Evolutionary conservation across 2,113 vertebrate genomes (phyloP).

Genomic region (Elaphurus davidianus): DNA sequence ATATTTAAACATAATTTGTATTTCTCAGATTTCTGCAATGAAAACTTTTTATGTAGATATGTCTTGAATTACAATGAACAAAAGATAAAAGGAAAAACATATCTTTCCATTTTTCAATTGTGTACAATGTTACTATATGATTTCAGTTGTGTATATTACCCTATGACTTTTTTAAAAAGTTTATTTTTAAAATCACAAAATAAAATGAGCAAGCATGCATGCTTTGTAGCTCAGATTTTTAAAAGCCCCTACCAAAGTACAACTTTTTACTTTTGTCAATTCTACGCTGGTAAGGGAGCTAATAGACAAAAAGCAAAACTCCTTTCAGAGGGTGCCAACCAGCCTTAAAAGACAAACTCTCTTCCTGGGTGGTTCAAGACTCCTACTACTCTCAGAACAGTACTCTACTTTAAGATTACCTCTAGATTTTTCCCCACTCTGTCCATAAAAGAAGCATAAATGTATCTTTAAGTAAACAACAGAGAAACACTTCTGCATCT

Average conservation of each 20-base stretch:
- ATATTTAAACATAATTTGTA: background rate
- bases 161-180: background rate
- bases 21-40: background rate
- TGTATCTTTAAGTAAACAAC: background rate
- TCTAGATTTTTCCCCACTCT: background rate
- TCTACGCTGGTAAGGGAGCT: background rate
- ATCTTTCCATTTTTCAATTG: background rate
- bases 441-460: background rate
- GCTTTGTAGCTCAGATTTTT: background rate
- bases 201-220: background rate
- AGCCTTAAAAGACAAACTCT: background rate
- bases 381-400: background rate
- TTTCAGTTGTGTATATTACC: background rate
- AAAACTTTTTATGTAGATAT: background rate
- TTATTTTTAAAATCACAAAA: conserved; percentile 26
- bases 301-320: background rate
- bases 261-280: background rate
- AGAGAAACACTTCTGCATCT: background rate
- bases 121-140: background rate
- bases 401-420: background rate
- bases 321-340: background rate
- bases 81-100: background rate
- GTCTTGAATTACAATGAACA: background rate
- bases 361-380: background rate
- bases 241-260: background rate